Evolutionary conservation across 1,140 invertebrate species (phyloP).

Genomic region (Lordiphosa stackelbergi): DNA sequence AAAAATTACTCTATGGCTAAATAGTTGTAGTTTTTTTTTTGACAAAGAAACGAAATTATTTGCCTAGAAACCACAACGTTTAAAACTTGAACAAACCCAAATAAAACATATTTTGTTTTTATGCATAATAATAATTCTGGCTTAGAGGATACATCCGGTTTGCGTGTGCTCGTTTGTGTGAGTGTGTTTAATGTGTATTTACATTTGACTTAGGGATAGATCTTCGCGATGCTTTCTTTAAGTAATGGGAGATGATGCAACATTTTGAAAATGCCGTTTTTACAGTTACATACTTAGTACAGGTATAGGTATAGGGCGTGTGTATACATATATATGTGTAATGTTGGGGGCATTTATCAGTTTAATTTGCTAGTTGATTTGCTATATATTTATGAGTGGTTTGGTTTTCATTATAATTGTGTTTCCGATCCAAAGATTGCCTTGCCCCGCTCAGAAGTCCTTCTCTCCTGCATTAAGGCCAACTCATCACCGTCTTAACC

Average conservation of each 20-base stretch:
- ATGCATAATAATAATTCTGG: conserved; percentile 20
- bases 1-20: conserved; percentile 45
- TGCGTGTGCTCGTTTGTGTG: conserved; percentile 7
- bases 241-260: conserved; percentile 13
- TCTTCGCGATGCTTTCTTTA: conserved; percentile 8
- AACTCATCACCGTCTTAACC: conserved; percentile 14
- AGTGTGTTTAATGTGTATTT: conserved; percentile 48
- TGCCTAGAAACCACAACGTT: conserved; percentile 54
- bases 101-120: conserved; percentile 18
- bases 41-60: conserved; percentile 39
- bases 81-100: conserved; percentile 28
- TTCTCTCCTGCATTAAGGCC: conserved; percentile 4
- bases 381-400: conserved; percentile 33
- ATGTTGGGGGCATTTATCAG: conserved; percentile 29
- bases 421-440: conserved; percentile 1
- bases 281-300: conserved; percentile 53
- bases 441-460: conserved; percentile 9
- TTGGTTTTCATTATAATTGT: conserved; percentile 25
- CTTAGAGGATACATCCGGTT: conserved; percentile 25
- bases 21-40: conserved; percentile 36
- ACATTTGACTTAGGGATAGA: conserved; percentile 60
- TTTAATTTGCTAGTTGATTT: conserved; percentile 47
- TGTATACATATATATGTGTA: conserved; percentile 17
- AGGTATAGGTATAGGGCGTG: conserved; percentile 29
- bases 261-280: conserved; percentile 24